phyloP scores from a whole-genome alignment of 2,888 invertebrate species.

The Tenthredo mesomela region DNA sequence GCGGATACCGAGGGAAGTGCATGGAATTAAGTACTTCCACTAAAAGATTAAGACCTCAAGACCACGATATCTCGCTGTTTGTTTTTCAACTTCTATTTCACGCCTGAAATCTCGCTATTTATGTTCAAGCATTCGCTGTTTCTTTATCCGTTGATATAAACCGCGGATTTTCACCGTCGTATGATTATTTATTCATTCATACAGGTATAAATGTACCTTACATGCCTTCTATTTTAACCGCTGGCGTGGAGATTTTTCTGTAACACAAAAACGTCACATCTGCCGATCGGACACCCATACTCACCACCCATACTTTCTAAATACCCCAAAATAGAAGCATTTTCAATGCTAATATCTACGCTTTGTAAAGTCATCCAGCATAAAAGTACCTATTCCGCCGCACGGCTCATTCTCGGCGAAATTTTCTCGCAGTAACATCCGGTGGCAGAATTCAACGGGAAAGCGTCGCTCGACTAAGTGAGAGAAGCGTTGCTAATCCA shows the following conservation, averaged over 20 bases:
- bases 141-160: conserved; percentile 17
- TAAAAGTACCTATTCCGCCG: background rate
- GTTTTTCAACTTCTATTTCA: conserved; percentile 2
- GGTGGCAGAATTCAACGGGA: background rate
- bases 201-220: no score
- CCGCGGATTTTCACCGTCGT: background rate
- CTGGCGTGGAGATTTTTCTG: no score
- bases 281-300: no score
- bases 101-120: background rate
- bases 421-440: background rate
- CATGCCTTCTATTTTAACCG: no score
- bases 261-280: no score
- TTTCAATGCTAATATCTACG: no score
- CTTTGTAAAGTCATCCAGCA: background rate
- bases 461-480: background rate
- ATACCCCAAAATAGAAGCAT: no score
- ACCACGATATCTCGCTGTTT: conserved; percentile 13
- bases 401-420: background rate
- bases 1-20: conserved; percentile 29
- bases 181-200: background rate
- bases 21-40: conserved; percentile 43
- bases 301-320: no score
- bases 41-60: conserved; percentile 36
- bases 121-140: conserved; percentile 11
- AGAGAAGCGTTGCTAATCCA: conserved; percentile 21